phyloP scores from a whole-genome alignment of 2,113 vertebrate species.

The Brachypteracias leptosomus region DNA sequence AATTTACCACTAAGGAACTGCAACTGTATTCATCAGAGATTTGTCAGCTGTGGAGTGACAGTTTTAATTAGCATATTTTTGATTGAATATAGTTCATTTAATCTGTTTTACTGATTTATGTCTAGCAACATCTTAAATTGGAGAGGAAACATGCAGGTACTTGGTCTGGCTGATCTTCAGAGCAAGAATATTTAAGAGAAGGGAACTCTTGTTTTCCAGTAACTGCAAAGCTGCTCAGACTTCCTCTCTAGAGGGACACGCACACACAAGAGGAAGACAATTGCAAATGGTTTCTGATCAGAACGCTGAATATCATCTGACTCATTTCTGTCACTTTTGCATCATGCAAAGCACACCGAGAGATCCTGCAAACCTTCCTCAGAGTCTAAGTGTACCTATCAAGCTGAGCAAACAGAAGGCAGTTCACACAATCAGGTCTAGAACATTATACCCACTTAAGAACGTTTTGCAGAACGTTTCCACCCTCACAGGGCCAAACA shows the following conservation, averaged over 20 bases:
- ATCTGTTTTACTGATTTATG: neutral
- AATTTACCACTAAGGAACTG: neutral
- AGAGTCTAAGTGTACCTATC: neutral
- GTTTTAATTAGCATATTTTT: neutral
- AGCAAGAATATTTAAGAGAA: neutral
- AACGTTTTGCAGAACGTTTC: neutral
- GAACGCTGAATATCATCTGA: neutral
- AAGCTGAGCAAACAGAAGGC: neutral
- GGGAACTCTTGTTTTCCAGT: neutral
- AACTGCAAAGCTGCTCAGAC: neutral
- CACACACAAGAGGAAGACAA: neutral
- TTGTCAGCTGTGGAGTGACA: neutral
- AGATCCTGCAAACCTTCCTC: neutral
- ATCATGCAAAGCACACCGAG: neutral
- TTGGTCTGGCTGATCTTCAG: neutral
- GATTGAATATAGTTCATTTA: neutral
- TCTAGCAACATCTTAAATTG: neutral
- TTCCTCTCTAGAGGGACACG: neutral
- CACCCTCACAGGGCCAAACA: neutral
- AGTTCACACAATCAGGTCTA: neutral
- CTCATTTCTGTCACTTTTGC: neutral
- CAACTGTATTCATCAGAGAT: neutral
- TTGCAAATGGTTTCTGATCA: constrained; percentile 1
- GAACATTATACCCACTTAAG: neutral
- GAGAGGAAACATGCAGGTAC: neutral